These are phyloP conservation scores for Prunella fulvescens DNA, from an alignment of 2,113 vertebrate genomes.

Conservation along the genomic window DNA sequence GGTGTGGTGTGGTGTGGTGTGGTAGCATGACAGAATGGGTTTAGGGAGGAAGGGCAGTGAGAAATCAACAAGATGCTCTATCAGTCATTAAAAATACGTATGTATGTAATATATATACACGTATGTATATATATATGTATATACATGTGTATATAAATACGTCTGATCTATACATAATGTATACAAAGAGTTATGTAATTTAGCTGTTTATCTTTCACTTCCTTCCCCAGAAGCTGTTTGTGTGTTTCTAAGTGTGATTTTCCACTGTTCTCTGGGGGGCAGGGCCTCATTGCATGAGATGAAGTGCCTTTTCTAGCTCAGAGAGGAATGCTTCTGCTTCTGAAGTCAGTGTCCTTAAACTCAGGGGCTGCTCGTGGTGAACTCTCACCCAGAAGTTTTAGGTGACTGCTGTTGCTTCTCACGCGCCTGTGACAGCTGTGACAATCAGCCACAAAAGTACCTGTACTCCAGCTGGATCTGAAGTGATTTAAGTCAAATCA, in stretches of 20 bases:
- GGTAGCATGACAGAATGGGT: not conserved
- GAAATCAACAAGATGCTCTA: not conserved
- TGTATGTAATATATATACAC: not conserved
- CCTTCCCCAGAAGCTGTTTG: not conserved
- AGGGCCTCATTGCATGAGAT: not conserved
- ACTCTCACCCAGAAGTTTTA: conserved; percentile 25
- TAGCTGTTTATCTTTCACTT: not conserved
- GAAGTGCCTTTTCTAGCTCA: not conserved
- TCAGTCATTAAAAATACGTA: not conserved
- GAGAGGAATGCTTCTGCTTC: not conserved
- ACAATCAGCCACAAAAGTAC: not conserved
- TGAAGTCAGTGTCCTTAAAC: not conserved
- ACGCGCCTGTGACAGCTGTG: not conserved
- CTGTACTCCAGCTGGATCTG: not conserved
- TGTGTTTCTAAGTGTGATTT: not conserved
- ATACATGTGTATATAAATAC: not conserved
- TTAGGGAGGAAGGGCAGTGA: not conserved
- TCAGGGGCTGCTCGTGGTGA: not conserved
- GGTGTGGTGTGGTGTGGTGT: not conserved
- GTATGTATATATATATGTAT: not conserved
- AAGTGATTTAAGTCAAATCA: not conserved
- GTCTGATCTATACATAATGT: not conserved
- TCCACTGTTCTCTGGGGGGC: not conserved
- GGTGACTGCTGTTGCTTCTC: not conserved
- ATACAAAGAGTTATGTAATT: not conserved